A percentile compares a stretch with the other conserved stretches of the same genome.
Conservation (phyloP, 2,113 vertebrate species). For the Willisornis vidua region DNA sequence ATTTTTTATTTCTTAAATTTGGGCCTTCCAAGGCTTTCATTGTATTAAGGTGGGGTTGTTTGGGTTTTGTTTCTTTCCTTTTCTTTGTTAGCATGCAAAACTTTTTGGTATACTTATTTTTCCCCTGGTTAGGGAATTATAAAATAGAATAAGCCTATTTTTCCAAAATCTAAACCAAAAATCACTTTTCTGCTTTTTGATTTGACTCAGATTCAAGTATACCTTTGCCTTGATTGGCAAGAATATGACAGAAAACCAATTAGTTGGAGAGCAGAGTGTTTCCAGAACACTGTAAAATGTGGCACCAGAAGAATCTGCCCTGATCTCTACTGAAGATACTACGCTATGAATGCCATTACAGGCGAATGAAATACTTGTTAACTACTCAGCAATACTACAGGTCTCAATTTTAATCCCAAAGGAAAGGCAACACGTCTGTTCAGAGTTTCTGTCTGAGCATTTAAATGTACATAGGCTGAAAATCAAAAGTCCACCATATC, state of each 20-base stretch:
- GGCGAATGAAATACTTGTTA: background rate
- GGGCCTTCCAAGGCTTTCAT: background rate
- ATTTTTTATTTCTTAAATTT: background rate
- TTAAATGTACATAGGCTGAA: background rate
- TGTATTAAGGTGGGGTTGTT: background rate
- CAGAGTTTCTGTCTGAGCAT: background rate
- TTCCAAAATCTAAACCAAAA: background rate
- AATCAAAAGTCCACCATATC: background rate
- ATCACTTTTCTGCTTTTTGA: background rate
- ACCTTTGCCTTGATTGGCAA: background rate
- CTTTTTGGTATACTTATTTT: background rate
- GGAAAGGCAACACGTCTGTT: background rate
- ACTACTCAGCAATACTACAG: background rate
- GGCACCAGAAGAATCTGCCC: background rate
- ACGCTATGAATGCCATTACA: background rate
- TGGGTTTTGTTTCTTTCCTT: background rate
- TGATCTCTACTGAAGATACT: background rate
- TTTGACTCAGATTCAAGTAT: background rate
- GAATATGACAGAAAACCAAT: background rate
- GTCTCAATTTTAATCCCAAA: background rate
- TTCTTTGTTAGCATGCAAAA: background rate
- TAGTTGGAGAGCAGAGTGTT: background rate
- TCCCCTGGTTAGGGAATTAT: background rate
- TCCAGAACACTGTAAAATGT: background rate
- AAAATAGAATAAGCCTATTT: background rate